These are phyloP conservation scores for Ivindomyrus marchei DNA, from an alignment of 2,113 vertebrate genomes.

Conservation along the genomic window DNA sequence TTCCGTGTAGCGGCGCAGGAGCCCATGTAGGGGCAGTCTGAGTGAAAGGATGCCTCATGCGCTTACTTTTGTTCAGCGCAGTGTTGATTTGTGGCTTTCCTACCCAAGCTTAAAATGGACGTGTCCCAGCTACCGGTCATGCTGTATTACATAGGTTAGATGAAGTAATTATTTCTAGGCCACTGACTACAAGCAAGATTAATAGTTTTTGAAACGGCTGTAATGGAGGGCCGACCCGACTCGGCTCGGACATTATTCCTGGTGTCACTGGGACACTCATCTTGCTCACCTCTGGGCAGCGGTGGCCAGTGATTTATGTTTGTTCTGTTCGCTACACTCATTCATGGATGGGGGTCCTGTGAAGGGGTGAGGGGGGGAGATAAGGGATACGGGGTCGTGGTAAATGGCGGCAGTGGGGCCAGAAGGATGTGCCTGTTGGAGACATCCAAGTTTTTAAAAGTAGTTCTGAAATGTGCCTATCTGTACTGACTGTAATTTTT, in stretches of 20 bases:
- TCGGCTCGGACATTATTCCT: conserved; percentile 82
- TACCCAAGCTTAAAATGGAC: conserved; percentile 57
- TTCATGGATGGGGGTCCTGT: not conserved
- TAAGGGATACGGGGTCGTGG: conserved; percentile 28
- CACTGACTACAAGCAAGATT: conserved; percentile 81
- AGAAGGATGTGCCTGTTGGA: not conserved
- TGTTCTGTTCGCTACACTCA: not conserved
- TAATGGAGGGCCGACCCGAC: conserved; percentile 86
- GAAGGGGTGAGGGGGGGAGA: not conserved
- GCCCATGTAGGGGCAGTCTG: not conserved
- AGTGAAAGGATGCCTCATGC: not conserved
- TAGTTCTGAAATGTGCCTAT: not conserved
- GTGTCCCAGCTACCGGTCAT: conserved; percentile 67
- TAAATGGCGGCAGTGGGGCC: not conserved
- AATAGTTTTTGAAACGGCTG: conserved; percentile 85
- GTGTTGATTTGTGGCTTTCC: conserved; percentile 54
- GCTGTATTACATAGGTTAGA: conserved; percentile 73
- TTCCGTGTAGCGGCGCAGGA: not conserved
- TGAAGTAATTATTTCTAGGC: conserved; percentile 84
- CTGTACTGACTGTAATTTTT: not conserved
- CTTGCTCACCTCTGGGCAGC: conserved; percentile 80
- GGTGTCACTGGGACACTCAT: conserved; percentile 78
- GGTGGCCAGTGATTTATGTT: conserved; percentile 76
- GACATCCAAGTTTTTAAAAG: not conserved
- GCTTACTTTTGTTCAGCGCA: not conserved